phyloP scores from a whole-genome alignment of 2,888 invertebrate species.

The Leucoptera coffeella region DNA sequence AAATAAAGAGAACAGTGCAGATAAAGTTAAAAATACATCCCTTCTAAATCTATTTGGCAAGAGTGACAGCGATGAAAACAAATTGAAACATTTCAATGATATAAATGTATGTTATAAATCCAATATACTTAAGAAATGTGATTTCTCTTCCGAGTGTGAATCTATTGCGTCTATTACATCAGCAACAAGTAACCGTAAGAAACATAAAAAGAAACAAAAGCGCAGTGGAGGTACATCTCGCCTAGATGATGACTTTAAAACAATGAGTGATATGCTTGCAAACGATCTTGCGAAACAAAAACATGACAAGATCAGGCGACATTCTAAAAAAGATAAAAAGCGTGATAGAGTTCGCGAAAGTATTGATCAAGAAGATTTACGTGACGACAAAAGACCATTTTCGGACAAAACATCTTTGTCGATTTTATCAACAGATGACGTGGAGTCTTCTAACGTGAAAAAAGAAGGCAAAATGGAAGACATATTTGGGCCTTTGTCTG shows the following conservation, averaged over 20 bases:
- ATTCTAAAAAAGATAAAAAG: constrained; percentile 55
- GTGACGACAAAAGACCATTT: constrained; percentile 52
- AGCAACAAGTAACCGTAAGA: constrained; percentile 57
- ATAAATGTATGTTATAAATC: constrained; percentile 26
- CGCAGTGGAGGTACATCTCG: constrained; percentile 64
- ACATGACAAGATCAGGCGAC: constrained; percentile 47
- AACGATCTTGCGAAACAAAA: constrained; percentile 24
- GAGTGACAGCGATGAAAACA: constrained; percentile 40
- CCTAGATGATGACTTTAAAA: constrained; percentile 38
- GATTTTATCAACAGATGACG: constrained; percentile 15
- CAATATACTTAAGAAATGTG: constrained; percentile 19
- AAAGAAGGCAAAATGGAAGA: constrained; percentile 82
- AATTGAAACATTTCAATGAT: constrained; percentile 23
- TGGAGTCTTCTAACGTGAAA: constrained; percentile 31
- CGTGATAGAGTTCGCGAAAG: constrained; percentile 53
- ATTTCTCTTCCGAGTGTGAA: constrained; percentile 44
- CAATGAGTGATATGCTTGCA: constrained; percentile 14
- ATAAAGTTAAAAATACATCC: constrained; percentile 27
- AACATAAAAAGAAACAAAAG: constrained; percentile 81
- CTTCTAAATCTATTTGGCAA: constrained; percentile 36
- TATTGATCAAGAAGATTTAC: constrained; percentile 32
- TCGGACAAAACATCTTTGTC: constrained; percentile 48
- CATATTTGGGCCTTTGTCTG: constrained; percentile 81
- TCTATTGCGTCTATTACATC: constrained; percentile 28
- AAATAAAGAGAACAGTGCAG: constrained; percentile 16